Conservation (phyloP, 2,113 vertebrate species). For the Myanophis thanlyinensis region DNA sequence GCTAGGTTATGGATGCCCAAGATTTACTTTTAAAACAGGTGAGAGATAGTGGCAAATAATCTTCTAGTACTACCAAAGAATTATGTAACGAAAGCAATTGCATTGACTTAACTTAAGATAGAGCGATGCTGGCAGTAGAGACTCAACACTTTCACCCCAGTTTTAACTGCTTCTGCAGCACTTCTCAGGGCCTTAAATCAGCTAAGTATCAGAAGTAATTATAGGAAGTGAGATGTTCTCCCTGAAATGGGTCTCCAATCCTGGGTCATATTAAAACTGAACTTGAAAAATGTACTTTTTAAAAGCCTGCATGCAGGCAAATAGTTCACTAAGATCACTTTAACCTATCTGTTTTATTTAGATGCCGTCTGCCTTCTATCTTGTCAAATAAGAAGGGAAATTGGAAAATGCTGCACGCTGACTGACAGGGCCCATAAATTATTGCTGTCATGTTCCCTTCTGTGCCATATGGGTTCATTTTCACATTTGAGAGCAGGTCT, state of each 20-base stretch:
- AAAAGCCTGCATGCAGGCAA: not conserved
- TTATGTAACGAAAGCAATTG: not conserved
- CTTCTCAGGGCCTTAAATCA: conserved; percentile 7
- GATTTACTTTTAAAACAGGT: not conserved
- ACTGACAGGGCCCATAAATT: conserved; percentile 50
- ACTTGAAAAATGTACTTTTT: not conserved
- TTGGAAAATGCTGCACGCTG: conserved; percentile 26
- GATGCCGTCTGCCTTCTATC: not conserved
- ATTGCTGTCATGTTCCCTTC: conserved; percentile 49
- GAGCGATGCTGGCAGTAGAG: not conserved
- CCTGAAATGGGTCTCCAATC: not conserved
- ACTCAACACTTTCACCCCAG: not conserved
- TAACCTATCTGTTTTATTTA: not conserved
- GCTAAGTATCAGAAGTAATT: conserved; percentile 16
- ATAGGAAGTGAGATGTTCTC: not conserved
- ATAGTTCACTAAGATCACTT: conserved; percentile 9
- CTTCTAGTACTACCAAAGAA: rapidly evolving
- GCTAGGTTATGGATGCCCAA: not conserved
- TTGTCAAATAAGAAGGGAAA: conserved; percentile 27
- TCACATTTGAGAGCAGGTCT: conserved; percentile 52
- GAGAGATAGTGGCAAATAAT: not conserved
- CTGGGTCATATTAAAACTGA: not conserved
- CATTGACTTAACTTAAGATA: not conserved
- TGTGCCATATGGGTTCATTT: conserved; percentile 50
- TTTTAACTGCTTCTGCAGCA: not conserved